These are phyloP conservation scores for Miichthys miiuy DNA, from an alignment of 2,797 vertebrate species.

Conservation along the genomic window DNA sequence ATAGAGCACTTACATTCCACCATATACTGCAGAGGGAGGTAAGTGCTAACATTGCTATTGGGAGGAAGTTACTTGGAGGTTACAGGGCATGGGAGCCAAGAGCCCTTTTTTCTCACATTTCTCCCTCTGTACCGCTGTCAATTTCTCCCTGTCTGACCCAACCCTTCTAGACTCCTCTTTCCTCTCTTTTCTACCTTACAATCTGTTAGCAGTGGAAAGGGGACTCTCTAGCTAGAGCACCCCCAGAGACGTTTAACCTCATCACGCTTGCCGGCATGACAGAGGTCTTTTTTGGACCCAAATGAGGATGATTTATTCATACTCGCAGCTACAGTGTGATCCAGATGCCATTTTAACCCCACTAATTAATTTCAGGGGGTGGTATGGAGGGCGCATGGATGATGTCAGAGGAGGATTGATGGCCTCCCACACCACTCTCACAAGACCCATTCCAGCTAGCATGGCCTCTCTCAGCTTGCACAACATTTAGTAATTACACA, in stretches of 20 bases:
- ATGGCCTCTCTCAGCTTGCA: constrained; percentile 8
- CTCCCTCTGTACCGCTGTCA: constrained; percentile 24
- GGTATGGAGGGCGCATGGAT: constrained; percentile 42
- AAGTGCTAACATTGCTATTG: constrained; percentile 48
- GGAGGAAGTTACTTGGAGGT: constrained; percentile 43
- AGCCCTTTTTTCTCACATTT: constrained; percentile 24
- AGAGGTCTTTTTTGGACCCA: constrained; percentile 58
- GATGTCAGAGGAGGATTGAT: constrained; percentile 62
- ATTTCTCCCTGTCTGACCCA: constrained; percentile 33
- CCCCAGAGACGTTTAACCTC: constrained; percentile 63
- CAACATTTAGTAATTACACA: constrained; percentile 23
- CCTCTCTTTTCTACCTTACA: constrained; percentile 4
- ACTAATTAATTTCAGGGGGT: constrained; percentile 77
- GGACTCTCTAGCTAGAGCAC: constrained; percentile 21
- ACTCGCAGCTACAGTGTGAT: constrained; percentile 56
- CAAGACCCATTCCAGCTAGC: constrained; percentile 5
- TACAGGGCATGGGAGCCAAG: constrained; percentile 23
- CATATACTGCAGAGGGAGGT: constrained; percentile 25
- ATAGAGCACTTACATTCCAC: constrained; percentile 21
- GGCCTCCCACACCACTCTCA: constrained; percentile 40
- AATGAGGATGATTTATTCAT: constrained; percentile 77
- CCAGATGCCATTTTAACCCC: constrained; percentile 69
- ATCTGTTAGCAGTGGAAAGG: constrained; percentile 36
- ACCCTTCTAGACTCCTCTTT: constrained; percentile 9
- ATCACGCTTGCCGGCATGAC: constrained; percentile 54